These are phyloP conservation scores for Spodoptera litura DNA, from an alignment of 1,140 invertebrate genomes.

Conservation along the genomic window DNA sequence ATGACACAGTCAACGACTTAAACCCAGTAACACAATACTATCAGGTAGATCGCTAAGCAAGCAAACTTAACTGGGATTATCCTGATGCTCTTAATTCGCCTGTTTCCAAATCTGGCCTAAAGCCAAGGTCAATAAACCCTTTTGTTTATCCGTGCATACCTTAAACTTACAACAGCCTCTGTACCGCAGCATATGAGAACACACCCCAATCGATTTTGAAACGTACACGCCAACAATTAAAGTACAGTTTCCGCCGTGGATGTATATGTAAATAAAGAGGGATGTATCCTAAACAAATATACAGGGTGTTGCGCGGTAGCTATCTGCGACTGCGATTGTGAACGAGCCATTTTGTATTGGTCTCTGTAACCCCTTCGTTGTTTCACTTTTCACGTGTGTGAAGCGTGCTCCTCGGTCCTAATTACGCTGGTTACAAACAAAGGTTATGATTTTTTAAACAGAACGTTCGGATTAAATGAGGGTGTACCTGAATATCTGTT, in stretches of 20 bases:
- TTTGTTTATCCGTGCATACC: slow-evolving; percentile 57
- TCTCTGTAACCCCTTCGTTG: slow-evolving; percentile 21
- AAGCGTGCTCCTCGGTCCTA: slow-evolving; percentile 10
- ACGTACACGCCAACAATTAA: slow-evolving; percentile 33
- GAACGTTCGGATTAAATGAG: slow-evolving; percentile 48
- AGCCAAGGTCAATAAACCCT: slow-evolving; percentile 82
- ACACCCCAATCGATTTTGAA: slow-evolving; percentile 56
- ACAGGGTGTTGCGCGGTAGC: slow-evolving; percentile 71
- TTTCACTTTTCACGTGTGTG: neutral
- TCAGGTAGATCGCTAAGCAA: slow-evolving; percentile 43
- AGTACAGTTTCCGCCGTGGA: slow-evolving; percentile 29
- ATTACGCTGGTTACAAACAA: slow-evolving; percentile 44
- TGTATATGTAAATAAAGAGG: slow-evolving; percentile 70
- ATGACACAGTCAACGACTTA: neutral
- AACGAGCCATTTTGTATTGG: slow-evolving; percentile 61
- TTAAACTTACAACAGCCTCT: slow-evolving; percentile 53
- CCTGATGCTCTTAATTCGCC: slow-evolving; percentile 69
- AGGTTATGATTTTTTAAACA: slow-evolving; percentile 50
- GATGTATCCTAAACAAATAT: slow-evolving; percentile 81
- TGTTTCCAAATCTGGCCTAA: slow-evolving; percentile 72
- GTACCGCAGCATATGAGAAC: slow-evolving; percentile 31
- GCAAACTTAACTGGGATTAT: slow-evolving; percentile 62
- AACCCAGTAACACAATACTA: slow-evolving; percentile 27
- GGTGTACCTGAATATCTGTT: slow-evolving; percentile 35
- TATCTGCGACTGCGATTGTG: slow-evolving; percentile 58